A percentile compares a stretch with the other conserved stretches of the same genome.
Conservation (phyloP, 2,113 vertebrate genomes). For the Etheostoma cragini region DNA sequence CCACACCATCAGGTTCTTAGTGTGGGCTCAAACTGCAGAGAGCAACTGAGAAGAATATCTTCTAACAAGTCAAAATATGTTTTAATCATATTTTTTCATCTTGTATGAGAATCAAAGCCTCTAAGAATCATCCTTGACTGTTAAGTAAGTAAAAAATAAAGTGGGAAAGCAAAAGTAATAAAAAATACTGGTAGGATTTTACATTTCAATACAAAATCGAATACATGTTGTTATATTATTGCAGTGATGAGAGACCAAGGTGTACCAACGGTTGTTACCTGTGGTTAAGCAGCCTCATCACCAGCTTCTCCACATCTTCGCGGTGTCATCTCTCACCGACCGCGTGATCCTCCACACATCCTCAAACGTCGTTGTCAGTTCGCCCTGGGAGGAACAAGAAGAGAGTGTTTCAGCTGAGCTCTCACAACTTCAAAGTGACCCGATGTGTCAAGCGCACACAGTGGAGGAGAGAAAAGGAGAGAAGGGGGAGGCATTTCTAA, state of each 20-base stretch:
- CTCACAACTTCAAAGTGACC: conserved; percentile 63
- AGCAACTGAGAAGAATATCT: conserved; percentile 4
- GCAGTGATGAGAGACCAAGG: background rate
- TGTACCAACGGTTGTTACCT: conserved; percentile 62
- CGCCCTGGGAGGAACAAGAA: conserved; percentile 53
- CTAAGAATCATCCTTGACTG: background rate
- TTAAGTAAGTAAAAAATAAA: background rate
- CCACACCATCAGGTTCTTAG: conserved; percentile 55
- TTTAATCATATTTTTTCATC: background rate
- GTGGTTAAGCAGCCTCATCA: conserved; percentile 65
- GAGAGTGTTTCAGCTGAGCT: conserved; percentile 27
- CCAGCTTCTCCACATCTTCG: conserved; percentile 59
- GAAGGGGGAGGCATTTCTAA: conserved; percentile 13
- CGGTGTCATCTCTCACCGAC: conserved; percentile 39
- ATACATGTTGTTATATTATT: background rate
- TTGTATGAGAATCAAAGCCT: background rate
- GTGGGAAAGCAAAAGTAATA: background rate
- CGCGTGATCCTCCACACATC: conserved; percentile 54
- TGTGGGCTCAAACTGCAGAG: conserved; percentile 38
- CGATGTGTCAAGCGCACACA: conserved; percentile 36
- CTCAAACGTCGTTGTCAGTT: conserved; percentile 36
- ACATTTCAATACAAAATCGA: background rate
- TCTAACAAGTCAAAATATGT: background rate
- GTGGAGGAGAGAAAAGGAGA: conserved; percentile 16
- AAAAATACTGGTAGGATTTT: background rate